Evolutionary conservation across 2,797 vertebrate genomes (phyloP).

Genomic region (Cirrhinus molitorella): DNA sequence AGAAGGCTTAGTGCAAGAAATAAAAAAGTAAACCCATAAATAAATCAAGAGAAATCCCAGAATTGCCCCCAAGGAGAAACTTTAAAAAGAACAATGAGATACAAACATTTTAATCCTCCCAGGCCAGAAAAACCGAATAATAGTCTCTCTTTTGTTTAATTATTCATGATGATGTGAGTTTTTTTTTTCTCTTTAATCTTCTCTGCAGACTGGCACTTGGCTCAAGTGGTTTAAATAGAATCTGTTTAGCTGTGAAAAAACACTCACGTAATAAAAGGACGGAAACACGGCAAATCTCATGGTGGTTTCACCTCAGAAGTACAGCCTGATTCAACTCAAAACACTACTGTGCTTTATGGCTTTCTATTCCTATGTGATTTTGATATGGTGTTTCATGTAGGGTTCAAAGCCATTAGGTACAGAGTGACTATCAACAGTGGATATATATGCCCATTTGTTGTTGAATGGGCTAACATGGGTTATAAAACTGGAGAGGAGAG

Average conservation of each 20-base stretch:
- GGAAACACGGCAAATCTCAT: conserved; percentile 54
- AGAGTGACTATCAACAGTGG: conserved; percentile 80
- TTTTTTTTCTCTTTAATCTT: conserved; percentile 74
- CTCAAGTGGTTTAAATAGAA: conserved; percentile 57
- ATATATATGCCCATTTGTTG: conserved; percentile 14
- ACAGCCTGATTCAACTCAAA: conserved; percentile 48
- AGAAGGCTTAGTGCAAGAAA: conserved; percentile 64
- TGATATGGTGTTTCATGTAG: conserved; percentile 92
- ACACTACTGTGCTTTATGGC: conserved; percentile 94
- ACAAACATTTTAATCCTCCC: conserved; percentile 71
- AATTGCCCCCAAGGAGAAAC: conserved; percentile 60
- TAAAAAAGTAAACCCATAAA: conserved; percentile 56
- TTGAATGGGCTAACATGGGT: background rate
- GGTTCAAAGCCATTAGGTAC: conserved; percentile 99
- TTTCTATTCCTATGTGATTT: conserved; percentile 99
- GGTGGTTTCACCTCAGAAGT: conserved; percentile 47
- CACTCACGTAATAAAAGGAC: conserved; percentile 10
- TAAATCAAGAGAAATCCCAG: conserved; percentile 41
- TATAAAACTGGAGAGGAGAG: conserved; percentile 1
- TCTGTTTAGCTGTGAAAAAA: conserved; percentile 34
- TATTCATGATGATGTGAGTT: conserved; percentile 77
- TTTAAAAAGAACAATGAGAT: conserved; percentile 70
- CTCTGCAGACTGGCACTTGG: conserved; percentile 67
- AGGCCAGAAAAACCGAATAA: conserved; percentile 70
- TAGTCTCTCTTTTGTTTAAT: conserved; percentile 75